Percentiles rank a stretch among this genome's conserved stretches.
phyloP scores from a whole-genome alignment of 1,140 invertebrate genomes.

The Thaumetopoea pityocampa region DNA sequence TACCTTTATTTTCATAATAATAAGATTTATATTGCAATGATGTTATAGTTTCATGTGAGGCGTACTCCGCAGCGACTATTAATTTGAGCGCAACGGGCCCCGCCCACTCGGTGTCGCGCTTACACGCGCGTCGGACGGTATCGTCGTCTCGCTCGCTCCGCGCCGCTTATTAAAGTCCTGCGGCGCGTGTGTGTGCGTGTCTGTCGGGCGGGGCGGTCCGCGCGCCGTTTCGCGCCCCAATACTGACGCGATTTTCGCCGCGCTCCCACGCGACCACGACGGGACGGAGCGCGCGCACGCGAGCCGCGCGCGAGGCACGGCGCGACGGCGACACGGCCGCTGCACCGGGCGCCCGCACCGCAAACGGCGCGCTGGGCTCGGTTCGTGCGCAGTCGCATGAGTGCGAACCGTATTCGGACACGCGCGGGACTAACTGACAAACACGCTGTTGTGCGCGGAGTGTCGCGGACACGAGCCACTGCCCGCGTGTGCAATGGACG shows the following conservation, averaged over 20 bases:
- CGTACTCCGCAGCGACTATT: conserved; percentile 60
- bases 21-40: conserved; percentile 22
- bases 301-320: no score
- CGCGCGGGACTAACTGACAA: no score
- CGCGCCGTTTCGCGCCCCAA: conserved; percentile 52
- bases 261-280: conserved; percentile 64
- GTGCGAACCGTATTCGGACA: no score
- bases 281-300: no score
- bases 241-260: conserved; percentile 63
- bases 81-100: conserved; percentile 71
- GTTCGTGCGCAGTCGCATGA: no score
- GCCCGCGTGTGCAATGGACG: no score
- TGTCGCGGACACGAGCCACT: no score
- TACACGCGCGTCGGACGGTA: conserved; percentile 63
- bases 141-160: conserved; percentile 60
- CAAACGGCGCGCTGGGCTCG: no score
- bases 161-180: conserved; percentile 73
- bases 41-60: conserved; percentile 37
- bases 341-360: no score
- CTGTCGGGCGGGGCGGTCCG: conserved; percentile 58
- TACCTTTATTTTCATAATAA: conserved; percentile 14
- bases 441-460: no score
- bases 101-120: conserved; percentile 67
- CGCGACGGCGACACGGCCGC: no score
- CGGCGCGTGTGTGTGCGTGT: conserved; percentile 60